These are phyloP conservation scores for Meta bourneti DNA, from an alignment of 2,888 invertebrate genomes.

Conservation along the genomic window DNA sequence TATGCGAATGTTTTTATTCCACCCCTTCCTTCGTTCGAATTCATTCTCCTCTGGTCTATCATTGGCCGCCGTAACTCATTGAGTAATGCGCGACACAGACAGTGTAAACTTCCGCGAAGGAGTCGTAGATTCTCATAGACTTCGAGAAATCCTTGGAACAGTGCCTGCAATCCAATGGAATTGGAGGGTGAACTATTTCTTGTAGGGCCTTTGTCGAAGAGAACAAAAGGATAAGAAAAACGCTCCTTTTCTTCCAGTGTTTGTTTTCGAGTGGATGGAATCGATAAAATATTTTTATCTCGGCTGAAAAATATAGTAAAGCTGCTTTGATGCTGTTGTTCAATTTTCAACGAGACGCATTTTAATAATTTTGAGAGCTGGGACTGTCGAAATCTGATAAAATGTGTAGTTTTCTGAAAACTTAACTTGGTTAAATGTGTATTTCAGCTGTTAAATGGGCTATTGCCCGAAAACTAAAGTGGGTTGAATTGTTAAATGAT, in stretches of 20 bases:
- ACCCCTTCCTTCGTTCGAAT: not conserved
- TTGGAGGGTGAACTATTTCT: conserved; percentile 19
- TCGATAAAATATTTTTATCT: not conserved
- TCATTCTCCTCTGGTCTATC: conserved; percentile 30
- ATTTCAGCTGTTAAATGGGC: no score
- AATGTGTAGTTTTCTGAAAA: no score
- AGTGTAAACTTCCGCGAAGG: conserved; percentile 52
- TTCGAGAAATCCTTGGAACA: conserved; percentile 36
- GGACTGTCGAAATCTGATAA: not conserved
- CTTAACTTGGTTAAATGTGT: no score
- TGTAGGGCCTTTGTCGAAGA: not conserved
- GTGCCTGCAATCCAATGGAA: conserved; percentile 34
- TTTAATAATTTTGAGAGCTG: not conserved
- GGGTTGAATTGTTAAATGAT: no score
- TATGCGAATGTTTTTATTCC: conserved; percentile 44
- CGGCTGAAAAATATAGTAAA: not conserved
- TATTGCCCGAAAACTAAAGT: no score
- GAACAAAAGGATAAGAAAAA: not conserved
- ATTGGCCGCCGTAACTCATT: conserved; percentile 58
- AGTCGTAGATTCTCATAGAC: conserved; percentile 71
- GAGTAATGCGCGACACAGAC: conserved; percentile 56
- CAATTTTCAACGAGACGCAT: not conserved
- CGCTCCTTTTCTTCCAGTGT: not conserved
- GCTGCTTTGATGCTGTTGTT: no score
- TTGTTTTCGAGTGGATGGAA: conserved; percentile 12